A percentile compares a stretch with the other conserved stretches of the same genome.
Conservation (phyloP, 2,113 vertebrate genomes). For the Toxotes chatareus region DNA sequence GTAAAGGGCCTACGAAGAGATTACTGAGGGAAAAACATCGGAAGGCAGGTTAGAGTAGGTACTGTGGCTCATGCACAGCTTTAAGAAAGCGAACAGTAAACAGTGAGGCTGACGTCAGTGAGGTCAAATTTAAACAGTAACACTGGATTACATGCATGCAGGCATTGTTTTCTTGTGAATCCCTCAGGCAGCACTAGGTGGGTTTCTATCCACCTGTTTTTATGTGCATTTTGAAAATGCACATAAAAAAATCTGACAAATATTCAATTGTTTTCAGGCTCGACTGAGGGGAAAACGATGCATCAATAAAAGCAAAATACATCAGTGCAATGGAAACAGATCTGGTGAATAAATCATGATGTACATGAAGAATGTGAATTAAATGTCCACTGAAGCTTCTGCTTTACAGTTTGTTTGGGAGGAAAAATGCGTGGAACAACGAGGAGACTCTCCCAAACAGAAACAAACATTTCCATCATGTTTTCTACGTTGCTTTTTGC, state of each 20-base stretch:
- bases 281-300: neutral
- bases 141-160: neutral
- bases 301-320: neutral
- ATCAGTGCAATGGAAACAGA: neutral
- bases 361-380: neutral
- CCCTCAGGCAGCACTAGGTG: neutral
- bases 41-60: neutral
- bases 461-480: neutral
- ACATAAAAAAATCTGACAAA: neutral
- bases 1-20: slow-evolving; percentile 23
- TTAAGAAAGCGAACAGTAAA: neutral
- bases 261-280: neutral
- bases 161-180: neutral
- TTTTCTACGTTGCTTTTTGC: neutral
- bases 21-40: neutral
- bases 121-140: neutral
- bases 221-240: neutral
- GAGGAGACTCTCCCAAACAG: neutral
- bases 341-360: neutral
- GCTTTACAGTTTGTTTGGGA: neutral
- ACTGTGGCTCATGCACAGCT: neutral
- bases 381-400: neutral
- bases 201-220: neutral
- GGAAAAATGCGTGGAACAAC: neutral
- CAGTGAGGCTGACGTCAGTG: neutral